Conservation (phyloP, 2,797 vertebrate genomes). For the Mycteria americana region DNA sequence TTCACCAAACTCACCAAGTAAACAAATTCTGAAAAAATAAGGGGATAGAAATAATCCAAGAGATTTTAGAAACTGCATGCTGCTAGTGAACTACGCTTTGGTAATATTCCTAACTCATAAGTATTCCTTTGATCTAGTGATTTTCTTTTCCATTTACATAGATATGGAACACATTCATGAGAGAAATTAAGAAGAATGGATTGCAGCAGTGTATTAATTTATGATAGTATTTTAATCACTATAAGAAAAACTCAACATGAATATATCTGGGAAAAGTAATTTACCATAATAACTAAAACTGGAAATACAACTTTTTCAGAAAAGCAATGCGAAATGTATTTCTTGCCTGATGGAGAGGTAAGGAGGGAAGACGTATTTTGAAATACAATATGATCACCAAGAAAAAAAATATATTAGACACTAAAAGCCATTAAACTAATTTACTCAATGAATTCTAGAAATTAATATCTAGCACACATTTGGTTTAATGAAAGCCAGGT, state of each 20-base stretch:
- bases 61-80: not conserved
- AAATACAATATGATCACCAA: constrained; percentile 46
- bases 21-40: not conserved
- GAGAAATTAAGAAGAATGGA: not conserved
- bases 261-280: constrained; percentile 1
- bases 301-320: constrained; percentile 37
- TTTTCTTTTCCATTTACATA: not conserved
- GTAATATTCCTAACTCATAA: not conserved
- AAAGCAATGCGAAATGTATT: constrained; percentile 20
- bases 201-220: not conserved
- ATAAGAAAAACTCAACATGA: not conserved
- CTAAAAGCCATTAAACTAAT: constrained; percentile 52
- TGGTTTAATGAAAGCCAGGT: constrained; percentile 22
- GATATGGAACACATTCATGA: not conserved
- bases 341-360: constrained; percentile 22
- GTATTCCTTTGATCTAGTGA: not conserved
- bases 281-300: constrained; percentile 25
- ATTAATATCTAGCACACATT: constrained; percentile 23
- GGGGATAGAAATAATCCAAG: not conserved
- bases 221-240: constrained; percentile 22
- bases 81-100: not conserved
- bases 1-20: not conserved
- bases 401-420: constrained; percentile 14
- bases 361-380: constrained; percentile 35
- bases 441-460: constrained; percentile 49